phyloP scores from a whole-genome alignment of 2,797 vertebrate genomes.

The Oreochromis mossambicus region DNA sequence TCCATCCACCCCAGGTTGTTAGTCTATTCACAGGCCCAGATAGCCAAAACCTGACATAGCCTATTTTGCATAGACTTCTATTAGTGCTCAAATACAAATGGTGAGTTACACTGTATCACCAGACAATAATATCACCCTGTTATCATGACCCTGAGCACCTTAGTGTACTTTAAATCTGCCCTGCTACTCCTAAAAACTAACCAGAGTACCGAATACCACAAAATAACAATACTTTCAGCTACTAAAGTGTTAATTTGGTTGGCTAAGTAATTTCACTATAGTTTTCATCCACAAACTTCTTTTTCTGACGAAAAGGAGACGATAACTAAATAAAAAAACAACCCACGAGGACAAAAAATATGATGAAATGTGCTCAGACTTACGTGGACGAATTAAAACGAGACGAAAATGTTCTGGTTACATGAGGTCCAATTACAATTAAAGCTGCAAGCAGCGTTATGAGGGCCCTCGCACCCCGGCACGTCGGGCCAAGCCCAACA shows the following conservation, averaged over 20 bases:
- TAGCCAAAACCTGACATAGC: not conserved
- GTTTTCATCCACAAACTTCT: not conserved
- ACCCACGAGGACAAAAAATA: fast-evolving
- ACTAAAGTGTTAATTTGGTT: not conserved
- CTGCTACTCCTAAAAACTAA: not conserved
- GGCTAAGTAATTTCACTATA: not conserved
- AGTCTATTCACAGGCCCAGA: not conserved
- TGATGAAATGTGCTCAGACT: not conserved
- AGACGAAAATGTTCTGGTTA: not conserved
- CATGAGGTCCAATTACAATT: not conserved
- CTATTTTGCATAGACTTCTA: not conserved
- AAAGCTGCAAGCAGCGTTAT: too few relatives aligned
- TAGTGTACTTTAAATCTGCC: not conserved
- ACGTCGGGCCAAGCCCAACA: too few relatives aligned
- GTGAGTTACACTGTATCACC: not conserved
- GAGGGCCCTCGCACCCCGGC: too few relatives aligned
- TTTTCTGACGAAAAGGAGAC: not conserved
- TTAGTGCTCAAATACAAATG: not conserved
- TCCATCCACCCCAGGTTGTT: not conserved
- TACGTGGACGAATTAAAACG: not conserved
- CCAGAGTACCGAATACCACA: not conserved
- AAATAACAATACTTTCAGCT: not conserved
- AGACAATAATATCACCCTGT: not conserved
- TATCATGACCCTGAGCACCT: not conserved
- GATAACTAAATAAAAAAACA: not conserved